Evolutionary conservation across 1,140 invertebrate genomes (phyloP), one percentile per base, ranked within the genome.

Genomic region (Bacillus rossius): DNA sequence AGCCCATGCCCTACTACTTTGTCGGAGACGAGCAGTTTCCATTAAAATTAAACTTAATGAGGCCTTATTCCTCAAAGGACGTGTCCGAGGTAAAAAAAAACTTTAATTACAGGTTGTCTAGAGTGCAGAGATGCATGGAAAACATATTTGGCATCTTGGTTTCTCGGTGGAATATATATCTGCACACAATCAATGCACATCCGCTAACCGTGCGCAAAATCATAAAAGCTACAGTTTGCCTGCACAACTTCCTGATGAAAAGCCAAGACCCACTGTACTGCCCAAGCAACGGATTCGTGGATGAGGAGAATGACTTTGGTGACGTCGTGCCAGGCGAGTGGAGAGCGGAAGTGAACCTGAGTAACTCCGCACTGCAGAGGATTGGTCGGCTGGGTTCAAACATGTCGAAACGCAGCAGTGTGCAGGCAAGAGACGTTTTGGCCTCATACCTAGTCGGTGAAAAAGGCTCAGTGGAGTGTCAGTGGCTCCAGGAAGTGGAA

Each of bases 71-170:
- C 41, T 41, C 61, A 57, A 62, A 65, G 34, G 59, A 38, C 41
- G 37, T 69, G 13, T 56, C 57, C 37, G 61, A 63, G 43, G 41
- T 45, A 42, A 71, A 66, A 59, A 55, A 54, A 56, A 62, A 68
- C 49, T 71, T 70, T 54, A 71, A 71, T 55, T 77, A 74, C 55
- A 62, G 73, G 60, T 59, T 74, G 37, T 69, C 65, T 47, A 59
- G 71, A 52, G 73, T 67, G 43, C 64, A 74, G 54, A 67, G 71
- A 65, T 64, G 63, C 14, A 64, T 75, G 23, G 75, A 78, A 63
- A 74, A 74, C 64, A 65, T 65, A 13, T 77, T 77, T 67, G 73
- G 72, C 14, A 73, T 75, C 42, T 42, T 73, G 20, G 60, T 61
- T 8, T 48, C 55, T 13, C 63, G 64, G 17, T 69, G 65, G 64